These are phyloP conservation scores for Clanis bilineata DNA, from an alignment of 2,888 invertebrate genomes.

Conservation along the genomic window DNA sequence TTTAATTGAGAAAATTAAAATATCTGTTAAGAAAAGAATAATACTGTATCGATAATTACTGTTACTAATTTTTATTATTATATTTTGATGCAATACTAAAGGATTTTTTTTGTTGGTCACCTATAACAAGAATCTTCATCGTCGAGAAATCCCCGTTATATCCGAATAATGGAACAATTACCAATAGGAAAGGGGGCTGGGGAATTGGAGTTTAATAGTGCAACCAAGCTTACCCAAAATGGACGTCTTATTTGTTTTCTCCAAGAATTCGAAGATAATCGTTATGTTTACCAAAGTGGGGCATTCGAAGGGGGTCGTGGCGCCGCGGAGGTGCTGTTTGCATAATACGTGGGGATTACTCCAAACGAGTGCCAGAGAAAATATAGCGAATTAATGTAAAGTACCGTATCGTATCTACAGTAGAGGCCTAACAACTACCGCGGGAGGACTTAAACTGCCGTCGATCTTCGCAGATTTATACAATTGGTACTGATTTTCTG, in stretches of 20 bases:
- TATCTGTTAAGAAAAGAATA: too few species aligned
- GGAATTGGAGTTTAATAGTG: background rate
- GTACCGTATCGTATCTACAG: conserved; percentile 28
- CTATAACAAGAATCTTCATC: too few species aligned
- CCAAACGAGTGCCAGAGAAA: conserved; percentile 23
- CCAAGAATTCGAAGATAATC: background rate
- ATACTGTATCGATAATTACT: too few species aligned
- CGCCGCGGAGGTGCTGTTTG: conserved; percentile 22
- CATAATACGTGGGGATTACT: conserved; percentile 24
- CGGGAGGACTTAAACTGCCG: conserved; percentile 29
- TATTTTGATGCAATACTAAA: too few species aligned
- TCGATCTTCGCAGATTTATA: conserved; percentile 31
- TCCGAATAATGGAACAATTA: too few species aligned
- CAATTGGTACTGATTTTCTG: conserved; percentile 17
- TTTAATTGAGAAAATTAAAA: too few species aligned
- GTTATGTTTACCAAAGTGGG: background rate
- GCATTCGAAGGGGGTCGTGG: conserved; percentile 20
- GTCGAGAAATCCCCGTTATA: too few species aligned
- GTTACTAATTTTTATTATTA: too few species aligned
- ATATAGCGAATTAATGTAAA: conserved; percentile 31
- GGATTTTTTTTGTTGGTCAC: too few species aligned
- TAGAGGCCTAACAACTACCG: conserved; percentile 24
- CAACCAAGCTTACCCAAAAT: background rate
- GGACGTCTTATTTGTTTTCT: background rate
- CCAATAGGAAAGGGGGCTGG: too few species aligned